Percentiles rank a stretch among this genome's conserved stretches.
phyloP scores from a whole-genome alignment of 2,797 vertebrate species.

The Vultur gryphus region DNA sequence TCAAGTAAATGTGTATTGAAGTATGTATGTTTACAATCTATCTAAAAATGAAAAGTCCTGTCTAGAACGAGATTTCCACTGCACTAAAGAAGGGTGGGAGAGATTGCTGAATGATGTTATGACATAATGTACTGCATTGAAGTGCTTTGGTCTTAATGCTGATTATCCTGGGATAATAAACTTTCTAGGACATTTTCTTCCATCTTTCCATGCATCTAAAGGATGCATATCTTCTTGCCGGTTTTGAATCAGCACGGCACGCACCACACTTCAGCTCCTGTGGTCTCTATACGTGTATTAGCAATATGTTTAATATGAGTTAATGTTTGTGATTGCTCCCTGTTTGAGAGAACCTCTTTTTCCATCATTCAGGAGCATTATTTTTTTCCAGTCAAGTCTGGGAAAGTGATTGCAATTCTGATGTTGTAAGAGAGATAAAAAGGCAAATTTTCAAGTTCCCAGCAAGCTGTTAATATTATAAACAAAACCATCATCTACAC shows the following conservation, averaged over 20 bases:
- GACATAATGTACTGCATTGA: rapidly evolving
- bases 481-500: background rate
- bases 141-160: background rate
- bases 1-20: background rate
- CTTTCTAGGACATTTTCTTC: background rate
- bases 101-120: background rate
- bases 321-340: background rate
- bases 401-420: background rate
- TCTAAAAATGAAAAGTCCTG: background rate
- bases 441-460: background rate
- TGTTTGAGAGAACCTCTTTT: background rate
- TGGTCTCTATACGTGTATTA: background rate
- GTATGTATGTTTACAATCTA: background rate
- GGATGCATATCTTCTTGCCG: background rate
- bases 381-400: background rate
- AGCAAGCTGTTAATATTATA: background rate
- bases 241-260: background rate
- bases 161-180: background rate
- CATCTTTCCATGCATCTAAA: background rate
- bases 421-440: background rate
- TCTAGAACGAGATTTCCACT: background rate
- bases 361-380: background rate
- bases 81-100: background rate
- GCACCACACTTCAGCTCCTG: background rate
- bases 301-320: background rate